A percentile compares a stretch with the other conserved stretches of the same genome.
Evolutionary conservation across 2,797 vertebrate species (phyloP).

Genomic region (Sebastes diaconus): DNA sequence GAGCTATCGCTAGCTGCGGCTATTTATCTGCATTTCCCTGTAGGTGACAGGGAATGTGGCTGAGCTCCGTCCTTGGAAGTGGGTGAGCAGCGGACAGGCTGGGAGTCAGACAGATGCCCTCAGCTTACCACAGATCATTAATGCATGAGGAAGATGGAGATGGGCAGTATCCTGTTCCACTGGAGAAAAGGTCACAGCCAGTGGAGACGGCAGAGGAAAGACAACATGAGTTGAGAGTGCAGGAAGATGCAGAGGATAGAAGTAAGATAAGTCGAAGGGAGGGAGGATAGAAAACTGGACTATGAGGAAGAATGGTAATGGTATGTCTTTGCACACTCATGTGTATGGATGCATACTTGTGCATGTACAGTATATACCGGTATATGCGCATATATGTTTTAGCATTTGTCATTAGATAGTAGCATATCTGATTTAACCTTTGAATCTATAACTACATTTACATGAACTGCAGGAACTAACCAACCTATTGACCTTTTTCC

Average conservation of each 20-base stretch:
- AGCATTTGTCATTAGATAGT: neutral
- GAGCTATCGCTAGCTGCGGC: slow-evolving; percentile 56
- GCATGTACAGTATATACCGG: neutral
- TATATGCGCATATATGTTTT: neutral
- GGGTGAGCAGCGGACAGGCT: slow-evolving; percentile 64
- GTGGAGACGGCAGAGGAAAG: slow-evolving; percentile 56
- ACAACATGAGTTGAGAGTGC: slow-evolving; percentile 56
- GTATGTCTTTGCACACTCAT: neutral
- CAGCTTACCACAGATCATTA: slow-evolving; percentile 83
- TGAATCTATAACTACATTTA: slow-evolving; percentile 33
- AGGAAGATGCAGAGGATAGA: slow-evolving; percentile 37
- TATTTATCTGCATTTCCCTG: slow-evolving; percentile 74
- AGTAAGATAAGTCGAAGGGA: slow-evolving; percentile 20
- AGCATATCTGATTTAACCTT: slow-evolving; percentile 10
- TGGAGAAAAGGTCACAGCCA: slow-evolving; percentile 76
- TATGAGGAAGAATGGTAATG: neutral
- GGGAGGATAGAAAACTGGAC: neutral
- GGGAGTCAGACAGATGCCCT: slow-evolving; percentile 81
- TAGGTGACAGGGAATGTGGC: slow-evolving; percentile 68
- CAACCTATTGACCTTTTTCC: slow-evolving; percentile 12
- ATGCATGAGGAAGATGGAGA: slow-evolving; percentile 84
- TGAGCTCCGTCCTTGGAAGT: slow-evolving; percentile 77
- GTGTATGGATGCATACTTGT: neutral
- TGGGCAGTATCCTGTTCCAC: slow-evolving; percentile 81
- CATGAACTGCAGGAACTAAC: neutral